Evolutionary conservation across 2,113 vertebrate genomes (phyloP).

Genomic region (Ageneiosus marmoratus): DNA sequence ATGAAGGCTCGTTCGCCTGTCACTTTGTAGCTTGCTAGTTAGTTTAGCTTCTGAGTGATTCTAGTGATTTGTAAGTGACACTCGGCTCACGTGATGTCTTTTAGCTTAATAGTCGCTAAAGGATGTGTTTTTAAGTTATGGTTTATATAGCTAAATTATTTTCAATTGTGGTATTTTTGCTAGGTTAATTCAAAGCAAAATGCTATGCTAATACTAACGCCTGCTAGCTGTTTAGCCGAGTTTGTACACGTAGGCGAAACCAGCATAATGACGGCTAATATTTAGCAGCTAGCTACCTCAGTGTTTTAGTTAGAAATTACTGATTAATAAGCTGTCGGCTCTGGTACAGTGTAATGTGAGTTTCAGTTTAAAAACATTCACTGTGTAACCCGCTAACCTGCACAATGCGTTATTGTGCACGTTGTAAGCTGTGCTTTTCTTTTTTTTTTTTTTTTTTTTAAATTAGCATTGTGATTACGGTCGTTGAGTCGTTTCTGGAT

Average conservation of each 20-base stretch:
- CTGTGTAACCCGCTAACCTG: background rate
- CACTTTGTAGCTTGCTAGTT: background rate
- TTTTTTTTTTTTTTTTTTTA: background rate
- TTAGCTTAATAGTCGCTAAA: background rate
- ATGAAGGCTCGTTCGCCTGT: background rate
- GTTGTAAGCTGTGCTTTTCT: background rate
- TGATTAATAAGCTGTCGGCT: background rate
- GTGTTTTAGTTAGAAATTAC: background rate
- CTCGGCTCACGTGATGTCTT: too few relatives aligned
- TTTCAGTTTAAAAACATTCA: background rate
- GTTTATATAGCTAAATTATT: background rate
- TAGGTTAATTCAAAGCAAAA: background rate
- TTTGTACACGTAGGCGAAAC: conserved; percentile 55
- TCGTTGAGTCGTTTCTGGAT: background rate
- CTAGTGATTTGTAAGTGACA: background rate
- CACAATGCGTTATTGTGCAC: background rate
- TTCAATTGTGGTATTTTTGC: too few relatives aligned
- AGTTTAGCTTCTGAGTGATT: background rate
- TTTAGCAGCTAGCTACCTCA: background rate
- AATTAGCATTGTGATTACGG: background rate
- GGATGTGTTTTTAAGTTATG: background rate
- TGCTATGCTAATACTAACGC: background rate
- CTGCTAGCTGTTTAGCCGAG: conserved; percentile 3
- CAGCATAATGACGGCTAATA: background rate
- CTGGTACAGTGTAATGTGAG: background rate